Percentiles rank a stretch among this genome's conserved stretches.
Evolutionary conservation across 2,113 vertebrate species (phyloP).

Genomic region (Felis chaus): DNA sequence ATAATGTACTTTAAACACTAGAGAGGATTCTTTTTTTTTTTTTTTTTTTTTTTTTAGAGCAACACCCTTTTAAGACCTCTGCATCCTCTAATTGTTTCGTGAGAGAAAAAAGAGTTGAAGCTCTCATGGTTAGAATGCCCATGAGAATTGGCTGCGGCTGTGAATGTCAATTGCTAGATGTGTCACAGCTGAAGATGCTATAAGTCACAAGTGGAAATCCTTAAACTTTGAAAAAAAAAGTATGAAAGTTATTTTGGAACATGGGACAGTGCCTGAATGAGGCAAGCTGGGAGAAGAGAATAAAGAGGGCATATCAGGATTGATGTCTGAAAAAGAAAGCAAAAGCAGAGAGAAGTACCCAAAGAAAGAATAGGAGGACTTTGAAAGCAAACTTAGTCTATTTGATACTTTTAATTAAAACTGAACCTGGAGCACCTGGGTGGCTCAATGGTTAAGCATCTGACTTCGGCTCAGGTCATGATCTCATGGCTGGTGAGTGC

Average conservation of each 20-base stretch:
- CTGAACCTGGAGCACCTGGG: background rate
- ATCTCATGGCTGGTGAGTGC: too few species aligned
- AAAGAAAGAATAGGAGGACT: background rate
- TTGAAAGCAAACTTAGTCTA: background rate
- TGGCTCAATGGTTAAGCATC: too few species aligned
- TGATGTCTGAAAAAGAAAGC: background rate
- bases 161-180: background rate
- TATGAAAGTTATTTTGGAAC: conserved; percentile 1
- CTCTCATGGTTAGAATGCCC: background rate
- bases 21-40: background rate
- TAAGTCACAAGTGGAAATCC: background rate
- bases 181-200: background rate
- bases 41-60: background rate
- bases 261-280: background rate
- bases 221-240: background rate
- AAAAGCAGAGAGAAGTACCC: background rate
- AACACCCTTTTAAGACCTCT: background rate
- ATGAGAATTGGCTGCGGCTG: background rate
- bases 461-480: too few species aligned
- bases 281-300: background rate
- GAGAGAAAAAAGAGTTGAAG: background rate
- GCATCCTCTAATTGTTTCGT: conserved; percentile 1
- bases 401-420: background rate
- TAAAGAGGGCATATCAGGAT: background rate
- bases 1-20: background rate